phyloP scores from a whole-genome alignment of 2,113 vertebrate genomes.

The Hypocryptadius cinnamomeus region DNA sequence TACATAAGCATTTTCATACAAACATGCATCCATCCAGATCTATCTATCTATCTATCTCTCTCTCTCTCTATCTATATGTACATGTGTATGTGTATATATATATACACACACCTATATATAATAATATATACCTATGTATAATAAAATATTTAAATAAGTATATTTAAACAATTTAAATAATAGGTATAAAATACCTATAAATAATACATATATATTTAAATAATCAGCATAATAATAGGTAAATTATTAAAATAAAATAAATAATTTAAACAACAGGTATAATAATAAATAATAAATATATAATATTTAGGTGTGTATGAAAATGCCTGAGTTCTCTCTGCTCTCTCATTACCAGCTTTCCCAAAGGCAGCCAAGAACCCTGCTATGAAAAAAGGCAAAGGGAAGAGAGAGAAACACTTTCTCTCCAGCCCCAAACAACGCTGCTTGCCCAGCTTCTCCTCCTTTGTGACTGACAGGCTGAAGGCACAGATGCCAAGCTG shows the following conservation, averaged over 20 bases:
- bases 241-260: too few relatives aligned
- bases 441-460: neutral
- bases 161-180: too few relatives aligned
- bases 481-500: conserved; percentile 6
- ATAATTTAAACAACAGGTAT: too few relatives aligned
- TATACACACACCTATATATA: too few relatives aligned
- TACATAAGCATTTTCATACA: accelerated
- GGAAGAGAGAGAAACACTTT: neutral
- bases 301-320: neutral
- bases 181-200: too few relatives aligned
- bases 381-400: neutral
- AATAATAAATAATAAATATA: too few relatives aligned
- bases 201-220: too few relatives aligned
- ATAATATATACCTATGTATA: too few relatives aligned
- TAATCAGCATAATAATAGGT: too few relatives aligned
- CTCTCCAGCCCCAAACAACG: neutral
- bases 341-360: neutral
- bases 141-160: too few relatives aligned
- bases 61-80: accelerated
- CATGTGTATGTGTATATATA: accelerated
- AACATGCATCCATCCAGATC: neutral
- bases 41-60: too few relatives aligned
- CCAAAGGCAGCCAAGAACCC: neutral
- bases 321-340: neutral
- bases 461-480: neutral